These are phyloP conservation scores for Apomyelois bistriatella DNA, from an alignment of 2,888 invertebrate genomes.

Conservation along the genomic window DNA sequence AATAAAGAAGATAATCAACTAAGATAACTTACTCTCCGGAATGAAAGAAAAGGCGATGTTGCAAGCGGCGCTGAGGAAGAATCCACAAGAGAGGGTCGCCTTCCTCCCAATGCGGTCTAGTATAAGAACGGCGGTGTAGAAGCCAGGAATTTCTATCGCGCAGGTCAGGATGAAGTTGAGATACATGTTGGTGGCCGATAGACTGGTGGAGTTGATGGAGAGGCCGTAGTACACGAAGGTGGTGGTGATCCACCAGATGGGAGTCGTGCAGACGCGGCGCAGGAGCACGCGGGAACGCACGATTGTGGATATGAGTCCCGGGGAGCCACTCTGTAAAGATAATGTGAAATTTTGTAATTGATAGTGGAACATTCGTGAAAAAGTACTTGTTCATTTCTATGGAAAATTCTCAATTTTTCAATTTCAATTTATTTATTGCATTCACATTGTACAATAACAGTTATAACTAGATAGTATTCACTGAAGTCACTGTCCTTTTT, in stretches of 20 bases:
- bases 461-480: too few species aligned
- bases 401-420: too few species aligned
- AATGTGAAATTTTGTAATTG: neutral
- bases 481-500: too few species aligned
- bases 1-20: neutral
- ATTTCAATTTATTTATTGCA: too few species aligned
- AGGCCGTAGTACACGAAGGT: conserved; percentile 83
- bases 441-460: too few species aligned
- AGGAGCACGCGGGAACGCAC: conserved; percentile 2
- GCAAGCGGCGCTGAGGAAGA: conserved; percentile 78
- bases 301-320: conserved; percentile 14
- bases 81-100: conserved; percentile 76
- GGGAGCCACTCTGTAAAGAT: neutral
- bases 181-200: conserved; percentile 80
- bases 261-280: conserved; percentile 20
- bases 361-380: too few species aligned
- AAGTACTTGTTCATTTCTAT: too few species aligned
- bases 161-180: conserved; percentile 81
- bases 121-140: conserved; percentile 77
- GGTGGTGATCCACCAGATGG: conserved; percentile 82
- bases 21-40: conserved; percentile 54
- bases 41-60: conserved; percentile 79
- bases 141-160: conserved; percentile 84
- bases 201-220: conserved; percentile 81
- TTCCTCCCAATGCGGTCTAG: conserved; percentile 81